Evolutionary conservation across 92 coral and sea anemone species (phyloP).

Genomic region (Plumapathes pennacea): DNA sequence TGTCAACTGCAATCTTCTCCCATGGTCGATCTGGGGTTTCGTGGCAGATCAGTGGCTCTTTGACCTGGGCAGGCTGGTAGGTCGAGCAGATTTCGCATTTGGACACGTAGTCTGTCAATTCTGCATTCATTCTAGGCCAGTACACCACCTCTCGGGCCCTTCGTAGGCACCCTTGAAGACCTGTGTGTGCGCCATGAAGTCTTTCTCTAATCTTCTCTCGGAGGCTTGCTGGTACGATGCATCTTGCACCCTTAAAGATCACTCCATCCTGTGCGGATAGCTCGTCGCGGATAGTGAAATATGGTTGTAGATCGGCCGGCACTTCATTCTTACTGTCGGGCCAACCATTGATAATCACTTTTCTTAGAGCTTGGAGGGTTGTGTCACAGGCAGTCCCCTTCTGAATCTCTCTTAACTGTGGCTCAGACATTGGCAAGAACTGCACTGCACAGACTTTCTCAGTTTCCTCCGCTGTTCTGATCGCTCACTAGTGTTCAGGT

Average conservation of each 20-base stretch:
- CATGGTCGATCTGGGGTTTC: conserved; percentile 31
- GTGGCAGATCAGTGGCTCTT: conserved; percentile 43
- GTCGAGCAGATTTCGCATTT: conserved; percentile 38
- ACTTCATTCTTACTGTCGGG: conserved; percentile 26
- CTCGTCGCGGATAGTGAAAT: conserved; percentile 50
- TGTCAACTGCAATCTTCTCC: conserved; percentile 38
- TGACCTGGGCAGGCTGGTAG: conserved; percentile 22
- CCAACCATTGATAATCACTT: conserved; percentile 35
- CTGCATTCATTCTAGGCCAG: conserved; percentile 34
- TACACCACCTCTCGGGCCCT: conserved; percentile 29
- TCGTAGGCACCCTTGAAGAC: conserved; percentile 32
- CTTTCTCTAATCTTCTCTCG: conserved; percentile 25
- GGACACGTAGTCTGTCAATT: conserved; percentile 18
- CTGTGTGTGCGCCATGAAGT: conserved; percentile 21
- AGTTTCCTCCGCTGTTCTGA: conserved; percentile 25
- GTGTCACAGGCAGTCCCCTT: conserved; percentile 41
- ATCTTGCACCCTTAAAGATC: conserved; percentile 42
- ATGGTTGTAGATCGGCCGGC: conserved; percentile 18
- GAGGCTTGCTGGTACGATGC: conserved; percentile 37
- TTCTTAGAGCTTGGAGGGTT: conserved; percentile 19
- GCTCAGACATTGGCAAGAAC: no score
- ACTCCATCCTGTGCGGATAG: conserved; percentile 40
- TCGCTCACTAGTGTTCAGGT: conserved; percentile 3
- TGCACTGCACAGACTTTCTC: no score
- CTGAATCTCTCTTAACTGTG: conserved; percentile 43